Base-by-base conservation (phyloP, 1,140 invertebrate genomes). In the Pemphigus obesinymphae region DNA sequence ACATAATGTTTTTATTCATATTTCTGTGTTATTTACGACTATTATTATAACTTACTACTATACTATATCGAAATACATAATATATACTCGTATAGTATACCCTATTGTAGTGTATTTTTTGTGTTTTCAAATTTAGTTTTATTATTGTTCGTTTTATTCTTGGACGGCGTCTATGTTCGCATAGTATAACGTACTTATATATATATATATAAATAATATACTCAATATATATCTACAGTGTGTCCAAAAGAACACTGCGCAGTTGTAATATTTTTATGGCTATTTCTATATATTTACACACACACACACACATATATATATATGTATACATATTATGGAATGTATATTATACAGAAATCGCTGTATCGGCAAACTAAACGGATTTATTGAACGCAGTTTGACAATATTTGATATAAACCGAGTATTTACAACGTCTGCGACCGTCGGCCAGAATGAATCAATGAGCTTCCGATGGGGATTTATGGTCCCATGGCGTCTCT, bases 391-490 rank as follows among this genome's bases (percentile, higher is more conserved):
- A 78, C 75, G 34, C 13, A 15, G 50, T 61, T 29, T 58, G 75
- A 78, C 53, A 58, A 78, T 58, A 58, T 78, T 78, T 40, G 75
- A 55, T 58, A 78, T 78, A 61, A 61, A 55, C 75, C 75, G 13
- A 55, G 75, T 78, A 58, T 78, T 78, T 78, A 78, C 75, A 78
- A 78, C 53, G 75, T 78, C 75, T 78, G 53, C 53, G 34, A 37
- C 48, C 17, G 73, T 23, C 34, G 75, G 23, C n/a, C 34, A 10
- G 75, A 55, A 78, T 78, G 75, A 78, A 78, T 78, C 75, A 58
- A 78, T 78, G 75, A 78, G 75, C 50, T 78, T 58, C 75, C 75
- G 75, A 78, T 53, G 72, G 15, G 75, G 76, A 80, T 80, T 80
- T 80, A 80, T 63, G 55, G 75, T 10, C 50, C 50, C 13, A 70